Percentiles rank a stretch among this genome's conserved stretches.
Evolutionary conservation across 2,113 vertebrate genomes (phyloP).

Genomic region (Coracopsis vasa): DNA sequence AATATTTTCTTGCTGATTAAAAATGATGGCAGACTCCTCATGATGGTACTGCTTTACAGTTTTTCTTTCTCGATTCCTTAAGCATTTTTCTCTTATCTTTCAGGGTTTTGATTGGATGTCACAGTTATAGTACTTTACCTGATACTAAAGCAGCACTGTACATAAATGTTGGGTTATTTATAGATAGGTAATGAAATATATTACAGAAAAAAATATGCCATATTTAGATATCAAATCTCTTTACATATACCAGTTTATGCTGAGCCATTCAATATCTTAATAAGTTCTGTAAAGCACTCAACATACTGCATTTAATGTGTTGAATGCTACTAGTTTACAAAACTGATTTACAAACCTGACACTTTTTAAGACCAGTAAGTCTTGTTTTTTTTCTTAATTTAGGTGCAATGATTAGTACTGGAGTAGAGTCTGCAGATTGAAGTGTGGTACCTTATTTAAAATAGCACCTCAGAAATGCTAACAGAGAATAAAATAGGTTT

Average conservation of each 20-base stretch:
- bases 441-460: neutral
- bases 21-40: neutral
- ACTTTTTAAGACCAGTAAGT: neutral
- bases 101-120: neutral
- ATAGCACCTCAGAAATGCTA: neutral
- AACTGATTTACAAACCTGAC: neutral
- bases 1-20: neutral
- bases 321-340: neutral
- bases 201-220: neutral
- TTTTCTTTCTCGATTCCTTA: neutral
- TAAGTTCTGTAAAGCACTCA: neutral
- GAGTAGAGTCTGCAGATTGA: neutral
- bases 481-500: neutral
- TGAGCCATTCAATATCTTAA: neutral
- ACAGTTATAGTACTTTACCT: neutral
- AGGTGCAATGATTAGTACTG: neutral
- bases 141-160: neutral
- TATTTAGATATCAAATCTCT: neutral
- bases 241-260: neutral
- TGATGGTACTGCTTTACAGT: neutral
- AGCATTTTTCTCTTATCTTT: neutral
- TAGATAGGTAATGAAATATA: neutral
- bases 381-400: neutral
- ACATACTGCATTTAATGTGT: neutral
- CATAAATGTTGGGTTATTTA: neutral